A percentile compares a stretch with the other conserved stretches of the same genome.
Conservation (phyloP, 2,797 vertebrate genomes). For the Betta splendens region DNA sequence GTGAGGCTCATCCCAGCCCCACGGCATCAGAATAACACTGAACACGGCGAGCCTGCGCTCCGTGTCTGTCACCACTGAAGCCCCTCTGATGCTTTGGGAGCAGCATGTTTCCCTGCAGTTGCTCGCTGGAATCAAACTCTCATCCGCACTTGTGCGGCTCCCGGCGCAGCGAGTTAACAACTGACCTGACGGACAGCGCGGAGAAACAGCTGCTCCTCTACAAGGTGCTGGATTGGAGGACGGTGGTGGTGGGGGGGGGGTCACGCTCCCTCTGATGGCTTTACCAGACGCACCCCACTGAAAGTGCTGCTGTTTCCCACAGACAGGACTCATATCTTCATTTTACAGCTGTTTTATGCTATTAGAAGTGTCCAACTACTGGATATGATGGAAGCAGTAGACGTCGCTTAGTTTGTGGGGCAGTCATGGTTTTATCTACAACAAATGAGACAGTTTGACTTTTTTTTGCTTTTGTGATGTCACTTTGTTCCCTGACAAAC, state of each 20-base stretch:
- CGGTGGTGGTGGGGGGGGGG: constrained; percentile 30
- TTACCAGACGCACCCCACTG: constrained; percentile 60
- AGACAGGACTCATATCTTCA: neutral
- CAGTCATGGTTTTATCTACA: too few species aligned
- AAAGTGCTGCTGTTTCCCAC: constrained; percentile 19
- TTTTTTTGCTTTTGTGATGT: too few species aligned
- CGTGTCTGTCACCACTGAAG: constrained; percentile 69
- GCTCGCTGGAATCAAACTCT: constrained; percentile 69
- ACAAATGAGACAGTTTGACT: too few species aligned
- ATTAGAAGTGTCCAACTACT: neutral
- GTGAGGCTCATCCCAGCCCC: constrained; percentile 34
- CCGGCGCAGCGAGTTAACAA: constrained; percentile 66
- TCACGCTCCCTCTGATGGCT: constrained; percentile 58
- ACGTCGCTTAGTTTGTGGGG: too few species aligned
- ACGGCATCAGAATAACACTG: constrained; percentile 51
- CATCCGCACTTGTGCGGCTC: constrained; percentile 66
- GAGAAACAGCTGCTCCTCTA: constrained; percentile 74
- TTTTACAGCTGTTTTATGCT: constrained; percentile 8
- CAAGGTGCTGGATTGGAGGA: constrained; percentile 59
- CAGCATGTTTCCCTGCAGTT: constrained; percentile 70
- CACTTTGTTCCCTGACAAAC: too few species aligned
- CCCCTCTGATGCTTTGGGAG: constrained; percentile 69
- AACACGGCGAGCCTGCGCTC: constrained; percentile 55
- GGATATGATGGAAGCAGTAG: too few species aligned
- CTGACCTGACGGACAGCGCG: constrained; percentile 71